Evolutionary conservation across 2,113 vertebrate species (phyloP).

Genomic region (Carlito syrichta): DNA sequence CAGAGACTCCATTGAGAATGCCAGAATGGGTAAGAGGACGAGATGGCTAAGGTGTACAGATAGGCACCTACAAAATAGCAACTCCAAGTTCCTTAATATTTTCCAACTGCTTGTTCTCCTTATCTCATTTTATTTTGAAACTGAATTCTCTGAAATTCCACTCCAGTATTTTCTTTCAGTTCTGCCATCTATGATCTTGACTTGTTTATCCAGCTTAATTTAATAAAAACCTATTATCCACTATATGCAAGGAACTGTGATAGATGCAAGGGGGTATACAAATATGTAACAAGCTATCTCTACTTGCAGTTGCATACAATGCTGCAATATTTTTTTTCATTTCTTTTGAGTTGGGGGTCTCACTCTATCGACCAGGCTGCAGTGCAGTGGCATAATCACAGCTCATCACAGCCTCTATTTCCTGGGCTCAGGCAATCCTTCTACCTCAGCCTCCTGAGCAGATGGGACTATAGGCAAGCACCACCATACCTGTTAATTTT

Average conservation of each 20-base stretch:
- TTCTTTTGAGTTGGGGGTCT: too few relatives aligned
- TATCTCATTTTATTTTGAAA: not conserved
- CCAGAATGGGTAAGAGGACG: not conserved
- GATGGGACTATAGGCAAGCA: too few relatives aligned
- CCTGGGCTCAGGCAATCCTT: too few relatives aligned
- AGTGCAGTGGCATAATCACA: too few relatives aligned
- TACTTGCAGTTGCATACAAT: not conserved
- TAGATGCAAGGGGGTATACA: fast-evolving
- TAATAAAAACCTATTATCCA: not conserved
- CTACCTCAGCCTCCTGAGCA: too few relatives aligned
- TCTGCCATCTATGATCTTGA: not conserved
- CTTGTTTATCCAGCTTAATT: not conserved
- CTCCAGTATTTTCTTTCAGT: not conserved
- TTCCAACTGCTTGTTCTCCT: not conserved
- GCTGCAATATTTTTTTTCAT: too few relatives aligned
- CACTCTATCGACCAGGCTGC: too few relatives aligned
- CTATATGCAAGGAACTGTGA: not conserved
- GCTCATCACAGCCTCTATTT: too few relatives aligned
- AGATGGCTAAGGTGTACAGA: not conserved
- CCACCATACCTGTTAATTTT: too few relatives aligned
- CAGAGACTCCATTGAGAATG: not conserved
- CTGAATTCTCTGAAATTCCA: not conserved
- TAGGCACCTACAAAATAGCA: not conserved
- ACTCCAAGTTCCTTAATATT: not conserved
- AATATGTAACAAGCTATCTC: not conserved